Evolutionary conservation across 2,888 invertebrate species (phyloP).

Genomic region (Platycnemis pennipes): DNA sequence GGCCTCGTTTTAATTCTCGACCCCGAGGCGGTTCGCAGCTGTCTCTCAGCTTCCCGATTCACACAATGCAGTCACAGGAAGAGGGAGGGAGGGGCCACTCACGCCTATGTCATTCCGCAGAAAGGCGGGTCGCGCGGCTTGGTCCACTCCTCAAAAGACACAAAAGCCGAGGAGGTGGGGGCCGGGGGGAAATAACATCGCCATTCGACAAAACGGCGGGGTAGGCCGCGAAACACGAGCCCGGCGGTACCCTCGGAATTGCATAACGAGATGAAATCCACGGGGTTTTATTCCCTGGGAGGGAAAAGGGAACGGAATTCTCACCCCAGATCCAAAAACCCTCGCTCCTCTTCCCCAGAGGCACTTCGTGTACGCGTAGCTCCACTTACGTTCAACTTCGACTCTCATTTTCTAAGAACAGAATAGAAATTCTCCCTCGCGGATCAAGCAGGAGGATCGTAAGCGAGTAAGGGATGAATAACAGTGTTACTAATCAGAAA

Average conservation of each 20-base stretch:
- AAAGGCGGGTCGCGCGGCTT: constrained; percentile 32
- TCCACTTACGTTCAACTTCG: not conserved
- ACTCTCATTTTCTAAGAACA: too few species aligned
- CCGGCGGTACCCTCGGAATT: not conserved
- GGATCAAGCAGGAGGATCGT: too few species aligned
- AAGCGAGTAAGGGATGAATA: too few species aligned
- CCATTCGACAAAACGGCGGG: not conserved
- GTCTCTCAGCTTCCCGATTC: constrained; percentile 38
- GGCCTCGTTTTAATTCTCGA: constrained; percentile 48
- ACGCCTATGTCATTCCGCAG: constrained; percentile 19
- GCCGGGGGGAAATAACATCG: not conserved
- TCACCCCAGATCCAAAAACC: not conserved
- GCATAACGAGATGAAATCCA: constrained; percentile 11
- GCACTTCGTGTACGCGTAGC: not conserved
- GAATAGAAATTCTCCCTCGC: too few species aligned
- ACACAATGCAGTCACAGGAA: constrained; percentile 8
- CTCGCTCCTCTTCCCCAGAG: not conserved
- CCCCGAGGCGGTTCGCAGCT: constrained; percentile 61
- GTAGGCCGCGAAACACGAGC: not conserved
- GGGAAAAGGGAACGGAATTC: not conserved
- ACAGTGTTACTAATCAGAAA: too few species aligned
- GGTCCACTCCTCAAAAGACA: not conserved
- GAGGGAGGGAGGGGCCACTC: constrained; percentile 27
- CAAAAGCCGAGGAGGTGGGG: not conserved
- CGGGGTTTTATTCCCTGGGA: not conserved